Conservation (phyloP, 2,797 vertebrate species). For the Oreochromis mossambicus region DNA sequence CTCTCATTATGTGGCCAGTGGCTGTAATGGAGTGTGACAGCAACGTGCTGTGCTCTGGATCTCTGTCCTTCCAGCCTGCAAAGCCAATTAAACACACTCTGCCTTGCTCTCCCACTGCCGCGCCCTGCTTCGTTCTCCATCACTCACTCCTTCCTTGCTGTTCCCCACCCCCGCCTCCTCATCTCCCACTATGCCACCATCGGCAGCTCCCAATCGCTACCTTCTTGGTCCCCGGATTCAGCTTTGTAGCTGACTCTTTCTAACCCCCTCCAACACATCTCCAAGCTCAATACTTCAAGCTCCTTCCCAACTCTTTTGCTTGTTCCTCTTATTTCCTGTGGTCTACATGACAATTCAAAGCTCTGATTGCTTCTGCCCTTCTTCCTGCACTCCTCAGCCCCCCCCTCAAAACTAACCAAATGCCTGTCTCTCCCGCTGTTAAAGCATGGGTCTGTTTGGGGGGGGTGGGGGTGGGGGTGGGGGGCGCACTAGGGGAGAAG, state of each 20-base stretch:
- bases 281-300: slow-evolving; percentile 12
- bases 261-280: slow-evolving; percentile 3
- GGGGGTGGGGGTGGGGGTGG: background rate
- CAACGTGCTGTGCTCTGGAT: slow-evolving; percentile 84
- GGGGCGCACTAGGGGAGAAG: slow-evolving; percentile 5
- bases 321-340: slow-evolving; percentile 37
- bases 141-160: slow-evolving; percentile 42
- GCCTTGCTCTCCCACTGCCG: slow-evolving; percentile 61
- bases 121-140: slow-evolving; percentile 40
- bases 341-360: slow-evolving; percentile 48
- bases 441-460: slow-evolving; percentile 23
- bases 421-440: slow-evolving; percentile 20
- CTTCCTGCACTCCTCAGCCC: background rate
- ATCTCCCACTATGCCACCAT: slow-evolving; percentile 38
- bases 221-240: slow-evolving; percentile 10
- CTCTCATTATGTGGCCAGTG: slow-evolving; percentile 89
- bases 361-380: background rate
- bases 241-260: slow-evolving; percentile 16
- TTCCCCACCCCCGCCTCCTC: background rate
- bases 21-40: slow-evolving; percentile 97
- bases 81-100: slow-evolving; percentile 91
- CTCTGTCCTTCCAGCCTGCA: slow-evolving; percentile 83
- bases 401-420: background rate
- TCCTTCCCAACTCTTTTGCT: slow-evolving; percentile 10
- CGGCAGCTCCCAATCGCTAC: background rate